Percentiles rank a stretch among this genome's conserved stretches.
These are phyloP conservation scores for Babyrousa celebensis DNA, from an alignment of 2,797 vertebrate genomes.

Conservation along the genomic window DNA sequence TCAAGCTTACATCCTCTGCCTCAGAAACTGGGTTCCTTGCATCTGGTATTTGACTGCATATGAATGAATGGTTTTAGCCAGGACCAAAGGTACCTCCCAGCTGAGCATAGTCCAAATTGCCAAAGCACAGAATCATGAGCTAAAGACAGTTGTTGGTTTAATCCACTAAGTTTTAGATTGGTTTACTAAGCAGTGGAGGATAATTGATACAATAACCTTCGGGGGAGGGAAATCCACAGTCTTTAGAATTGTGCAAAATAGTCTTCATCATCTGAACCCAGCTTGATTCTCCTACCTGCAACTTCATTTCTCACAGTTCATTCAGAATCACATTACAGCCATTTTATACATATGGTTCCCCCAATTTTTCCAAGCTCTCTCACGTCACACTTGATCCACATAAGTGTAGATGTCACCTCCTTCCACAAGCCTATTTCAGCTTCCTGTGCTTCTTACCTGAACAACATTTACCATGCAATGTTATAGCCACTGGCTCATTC, in stretches of 20 bases:
- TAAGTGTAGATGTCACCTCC: neutral
- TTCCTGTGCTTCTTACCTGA: neutral
- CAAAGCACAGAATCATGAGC: neutral
- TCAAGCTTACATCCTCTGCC: neutral
- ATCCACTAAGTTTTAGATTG: neutral
- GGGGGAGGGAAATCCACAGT: neutral
- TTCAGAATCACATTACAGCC: neutral
- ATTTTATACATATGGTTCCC: neutral
- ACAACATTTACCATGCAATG: neutral
- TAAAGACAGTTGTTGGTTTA: neutral
- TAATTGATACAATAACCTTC: neutral
- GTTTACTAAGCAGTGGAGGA: neutral
- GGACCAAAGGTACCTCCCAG: neutral
- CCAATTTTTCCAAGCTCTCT: neutral
- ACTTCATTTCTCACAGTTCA: slow-evolving; percentile 7
- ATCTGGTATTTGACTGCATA: no score
- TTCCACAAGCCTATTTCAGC: neutral
- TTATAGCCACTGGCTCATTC: neutral
- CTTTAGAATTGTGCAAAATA: neutral
- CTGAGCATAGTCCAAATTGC: neutral
- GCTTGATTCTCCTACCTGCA: neutral
- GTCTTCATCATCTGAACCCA: neutral
- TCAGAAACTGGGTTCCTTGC: neutral
- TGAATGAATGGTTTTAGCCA: neutral
- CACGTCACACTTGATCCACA: neutral